Percentiles rank a stretch among this genome's conserved stretches.
Conservation (phyloP, 2,888 invertebrate species). For the Sarcophaga rosellei region DNA sequence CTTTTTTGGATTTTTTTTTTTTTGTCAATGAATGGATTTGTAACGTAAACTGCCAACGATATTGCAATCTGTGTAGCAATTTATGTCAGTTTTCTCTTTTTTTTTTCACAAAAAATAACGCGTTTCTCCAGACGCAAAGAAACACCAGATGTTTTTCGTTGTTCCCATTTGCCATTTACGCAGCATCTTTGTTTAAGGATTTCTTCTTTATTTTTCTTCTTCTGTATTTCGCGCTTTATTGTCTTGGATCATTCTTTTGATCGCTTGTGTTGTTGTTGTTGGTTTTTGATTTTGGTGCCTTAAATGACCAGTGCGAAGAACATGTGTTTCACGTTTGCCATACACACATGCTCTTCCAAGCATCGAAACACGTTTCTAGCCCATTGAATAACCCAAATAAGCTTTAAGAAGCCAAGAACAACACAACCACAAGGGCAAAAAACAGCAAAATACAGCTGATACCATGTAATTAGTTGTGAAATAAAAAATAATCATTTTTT, state of each 20-base stretch:
- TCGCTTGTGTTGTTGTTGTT: constrained; percentile 25
- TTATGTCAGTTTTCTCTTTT: constrained; percentile 31
- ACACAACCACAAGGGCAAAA: constrained; percentile 6
- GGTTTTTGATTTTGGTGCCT: not conserved
- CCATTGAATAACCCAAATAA: constrained; percentile 67
- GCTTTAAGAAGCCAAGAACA: constrained; percentile 44
- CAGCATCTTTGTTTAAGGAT: constrained; percentile 51
- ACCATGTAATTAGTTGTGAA: constrained; percentile 55
- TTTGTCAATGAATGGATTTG: constrained; percentile 17
- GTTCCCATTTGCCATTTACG: constrained; percentile 2
- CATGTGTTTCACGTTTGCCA: constrained; percentile 66
- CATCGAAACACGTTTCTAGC: constrained; percentile 64
- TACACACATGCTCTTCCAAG: constrained; percentile 61
- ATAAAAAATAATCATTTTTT: not conserved
- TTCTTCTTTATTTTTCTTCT: not conserved
- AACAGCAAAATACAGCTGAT: constrained; percentile 65
- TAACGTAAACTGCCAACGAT: constrained; percentile 39
- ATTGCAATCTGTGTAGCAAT: constrained; percentile 29
- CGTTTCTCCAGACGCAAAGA: constrained; percentile 55
- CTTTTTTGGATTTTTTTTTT: not conserved
- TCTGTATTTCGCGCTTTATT: not conserved
- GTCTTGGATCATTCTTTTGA: constrained; percentile 52
- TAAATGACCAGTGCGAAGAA: constrained; percentile 46
- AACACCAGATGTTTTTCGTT: constrained; percentile 65
- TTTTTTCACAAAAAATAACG: constrained; percentile 32